These are phyloP conservation scores for Aradophagus sp. DNA, from an alignment of 1,140 invertebrate species.

Conservation along the genomic window DNA sequence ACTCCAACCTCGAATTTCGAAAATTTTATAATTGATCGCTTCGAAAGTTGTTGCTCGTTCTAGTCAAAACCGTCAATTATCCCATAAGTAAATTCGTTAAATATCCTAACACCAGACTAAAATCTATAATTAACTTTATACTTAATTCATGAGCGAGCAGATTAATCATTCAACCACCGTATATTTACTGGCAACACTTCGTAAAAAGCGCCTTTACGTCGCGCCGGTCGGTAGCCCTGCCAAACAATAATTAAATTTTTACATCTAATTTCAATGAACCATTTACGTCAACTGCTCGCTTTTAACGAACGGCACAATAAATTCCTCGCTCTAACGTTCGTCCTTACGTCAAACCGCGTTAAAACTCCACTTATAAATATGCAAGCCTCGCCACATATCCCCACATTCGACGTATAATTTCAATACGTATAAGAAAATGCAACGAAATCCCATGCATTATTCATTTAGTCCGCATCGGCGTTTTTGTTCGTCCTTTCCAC, in stretches of 20 bases:
- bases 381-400: constrained; percentile 26
- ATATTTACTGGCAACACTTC: too few relatives aligned
- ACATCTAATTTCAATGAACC: constrained; percentile 24
- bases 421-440: constrained; percentile 40
- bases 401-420: constrained; percentile 34
- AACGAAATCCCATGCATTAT: constrained; percentile 31
- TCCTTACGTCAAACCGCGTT: constrained; percentile 22
- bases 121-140: too few relatives aligned
- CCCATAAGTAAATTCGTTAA: too few relatives aligned
- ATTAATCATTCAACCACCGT: too few relatives aligned
- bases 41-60: too few relatives aligned
- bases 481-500: constrained; percentile 1
- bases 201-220: too few relatives aligned
- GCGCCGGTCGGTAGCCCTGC: not conserved
- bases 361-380: constrained; percentile 43
- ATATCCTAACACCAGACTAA: too few relatives aligned
- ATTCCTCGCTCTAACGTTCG: constrained; percentile 3
- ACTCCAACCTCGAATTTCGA: too few relatives aligned
- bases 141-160: too few relatives aligned
- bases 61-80: too few relatives aligned
- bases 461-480: constrained; percentile 20
- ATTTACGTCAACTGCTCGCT: constrained; percentile 2
- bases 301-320: constrained; percentile 32
- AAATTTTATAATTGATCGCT: too few relatives aligned
- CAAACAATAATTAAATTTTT: constrained; percentile 28